Evolutionary conservation across 2,797 vertebrate species (phyloP).

Genomic region (Astyanax mexicanus): DNA sequence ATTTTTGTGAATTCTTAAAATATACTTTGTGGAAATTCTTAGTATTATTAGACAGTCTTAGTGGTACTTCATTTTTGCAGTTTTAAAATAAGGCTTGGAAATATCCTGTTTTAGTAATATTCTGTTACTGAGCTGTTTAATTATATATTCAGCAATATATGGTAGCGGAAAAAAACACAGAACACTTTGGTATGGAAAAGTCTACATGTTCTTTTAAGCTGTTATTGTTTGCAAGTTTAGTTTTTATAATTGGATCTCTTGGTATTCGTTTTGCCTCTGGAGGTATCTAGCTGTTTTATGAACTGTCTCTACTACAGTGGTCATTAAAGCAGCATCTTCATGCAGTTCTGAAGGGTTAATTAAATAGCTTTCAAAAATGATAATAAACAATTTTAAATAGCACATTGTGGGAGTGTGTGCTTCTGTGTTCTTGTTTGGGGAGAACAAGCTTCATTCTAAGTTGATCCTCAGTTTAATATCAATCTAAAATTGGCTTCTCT

Average conservation of each 20-base stretch:
- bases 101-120: neutral
- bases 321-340: neutral
- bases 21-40: no score
- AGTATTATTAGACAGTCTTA: no score
- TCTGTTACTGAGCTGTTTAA: neutral
- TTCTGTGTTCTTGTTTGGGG: neutral
- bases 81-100: neutral
- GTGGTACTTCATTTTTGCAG: neutral
- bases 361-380: neutral
- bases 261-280: slow-evolving; percentile 2
- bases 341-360: neutral
- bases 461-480: neutral
- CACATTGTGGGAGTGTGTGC: neutral
- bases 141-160: no score
- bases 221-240: slow-evolving; percentile 11
- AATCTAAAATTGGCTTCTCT: neutral
- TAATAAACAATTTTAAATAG: neutral
- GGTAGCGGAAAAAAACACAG: no score
- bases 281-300: neutral
- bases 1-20: no score
- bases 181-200: neutral
- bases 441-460: neutral
- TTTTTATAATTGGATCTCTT: slow-evolving; percentile 33
- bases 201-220: neutral
- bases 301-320: neutral